phyloP scores from a whole-genome alignment of 2,797 vertebrate genomes.

The Glyptemys insculpta region DNA sequence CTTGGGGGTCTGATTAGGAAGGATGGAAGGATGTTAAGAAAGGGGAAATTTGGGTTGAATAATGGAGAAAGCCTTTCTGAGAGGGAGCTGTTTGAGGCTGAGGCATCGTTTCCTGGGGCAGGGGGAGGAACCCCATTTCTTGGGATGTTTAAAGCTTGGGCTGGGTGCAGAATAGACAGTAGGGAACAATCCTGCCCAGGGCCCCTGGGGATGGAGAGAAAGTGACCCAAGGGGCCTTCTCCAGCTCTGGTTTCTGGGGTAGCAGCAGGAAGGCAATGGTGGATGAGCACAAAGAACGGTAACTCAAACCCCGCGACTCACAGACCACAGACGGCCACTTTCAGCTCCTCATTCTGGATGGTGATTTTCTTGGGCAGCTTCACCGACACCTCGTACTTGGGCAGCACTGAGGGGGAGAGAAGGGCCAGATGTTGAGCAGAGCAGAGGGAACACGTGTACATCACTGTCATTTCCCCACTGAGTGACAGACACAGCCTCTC shows the following conservation, averaged over 20 bases:
- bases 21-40: not conserved
- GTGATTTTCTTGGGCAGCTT: slow-evolving; percentile 70
- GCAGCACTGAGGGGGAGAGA: slow-evolving; percentile 63
- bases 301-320: slow-evolving; percentile 56
- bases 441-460: not conserved
- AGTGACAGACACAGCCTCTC: not conserved
- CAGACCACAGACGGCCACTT: slow-evolving; percentile 72
- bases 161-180: not conserved
- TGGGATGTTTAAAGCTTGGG: not conserved
- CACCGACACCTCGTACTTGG: slow-evolving; percentile 72
- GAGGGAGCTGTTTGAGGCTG: not conserved
- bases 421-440: slow-evolving; percentile 6
- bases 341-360: slow-evolving; percentile 63
- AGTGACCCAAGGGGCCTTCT: not conserved
- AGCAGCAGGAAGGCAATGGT: not conserved
- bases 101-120: not conserved
- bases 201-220: not conserved
- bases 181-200: not conserved
- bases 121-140: not conserved
- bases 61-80: not conserved
- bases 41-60: not conserved
- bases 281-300: not conserved
- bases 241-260: not conserved
- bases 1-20: not conserved
- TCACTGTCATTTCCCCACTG: not conserved